Evolutionary conservation across 2,888 invertebrate genomes (phyloP), one percentile per base, ranked within the genome.

Genomic region (Apocheima hispidaria): DNA sequence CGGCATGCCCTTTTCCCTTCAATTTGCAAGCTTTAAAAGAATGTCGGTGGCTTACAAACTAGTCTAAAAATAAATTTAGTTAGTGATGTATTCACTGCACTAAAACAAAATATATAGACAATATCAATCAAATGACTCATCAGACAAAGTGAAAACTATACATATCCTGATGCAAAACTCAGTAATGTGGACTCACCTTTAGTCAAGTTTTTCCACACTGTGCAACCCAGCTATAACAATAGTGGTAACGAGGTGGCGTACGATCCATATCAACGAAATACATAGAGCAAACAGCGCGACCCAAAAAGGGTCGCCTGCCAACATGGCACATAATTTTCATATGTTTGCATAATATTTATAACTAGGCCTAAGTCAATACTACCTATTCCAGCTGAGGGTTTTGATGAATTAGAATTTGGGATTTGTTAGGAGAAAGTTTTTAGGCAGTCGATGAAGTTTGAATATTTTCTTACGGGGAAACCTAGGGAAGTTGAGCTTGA

Each of bases 331-430:
- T 84, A 79, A 84, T 82, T 79, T 82, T 78, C 82, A 80, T 78
- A 74, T 73, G 79, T 77, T 78, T 77, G 75, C 82, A 79, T 83
- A 83, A 82, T 84, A 86, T 86, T 86, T 66, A 81, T 82, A 79
- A 84, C 80, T 78, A 77, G 74, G 60, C 86, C 86, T 86, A 86
- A 84, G 81, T 84, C 83, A 87, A 87, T 81, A 86, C 71, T 65
- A 69, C 56, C 50, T 66, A 46, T 43, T 28, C 36, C 33, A 23
- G 50, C 41, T 66, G 63, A 60, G 60, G 56, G 58, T 67, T 65
- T 56, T 54, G 52, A 68, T 68, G 65, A 69, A 56, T 48, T 46
- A 51, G 38, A 38, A 60, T 70, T 67, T 46, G 18, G 30, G 30
- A 46, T 62, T 61, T 60, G 63, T 55, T 65, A 67, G 65, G 59